phyloP scores from a whole-genome alignment of 2,797 vertebrate species.

The Melopsittacus undulatus region DNA sequence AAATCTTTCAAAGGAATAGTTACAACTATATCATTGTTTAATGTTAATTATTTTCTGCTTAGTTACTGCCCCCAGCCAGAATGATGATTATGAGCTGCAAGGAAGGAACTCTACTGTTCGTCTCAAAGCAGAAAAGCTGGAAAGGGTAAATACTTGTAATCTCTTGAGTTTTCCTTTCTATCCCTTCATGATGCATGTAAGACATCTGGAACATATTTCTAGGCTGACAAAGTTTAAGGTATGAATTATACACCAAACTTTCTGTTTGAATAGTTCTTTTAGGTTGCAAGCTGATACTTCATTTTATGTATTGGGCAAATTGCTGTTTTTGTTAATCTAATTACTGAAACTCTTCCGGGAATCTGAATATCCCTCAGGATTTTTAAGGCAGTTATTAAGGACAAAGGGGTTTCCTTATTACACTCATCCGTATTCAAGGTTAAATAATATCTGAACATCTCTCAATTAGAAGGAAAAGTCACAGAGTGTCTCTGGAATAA shows the following conservation, averaged over 20 bases:
- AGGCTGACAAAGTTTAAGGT: not conserved
- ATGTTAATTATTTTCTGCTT: constrained; percentile 27
- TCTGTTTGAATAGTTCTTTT: not conserved
- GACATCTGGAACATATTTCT: not conserved
- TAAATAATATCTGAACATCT: constrained; percentile 58
- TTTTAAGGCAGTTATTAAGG: constrained; percentile 42
- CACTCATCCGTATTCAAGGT: constrained; percentile 48
- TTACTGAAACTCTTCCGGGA: constrained; percentile 41
- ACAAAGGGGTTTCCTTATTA: constrained; percentile 45
- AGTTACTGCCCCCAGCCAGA: constrained; percentile 62
- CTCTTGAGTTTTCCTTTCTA: constrained; percentile 13
- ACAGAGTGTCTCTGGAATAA: constrained; percentile 26
- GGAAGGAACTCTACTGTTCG: constrained; percentile 71
- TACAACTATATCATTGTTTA: constrained; percentile 48
- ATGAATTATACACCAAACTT: not conserved
- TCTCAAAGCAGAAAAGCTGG: constrained; percentile 83
- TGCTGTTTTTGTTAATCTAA: constrained; percentile 51
- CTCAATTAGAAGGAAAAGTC: constrained; percentile 47
- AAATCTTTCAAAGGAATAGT: constrained; percentile 50
- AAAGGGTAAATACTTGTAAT: constrained; percentile 80
- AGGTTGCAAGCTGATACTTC: not conserved
- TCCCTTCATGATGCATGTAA: not conserved
- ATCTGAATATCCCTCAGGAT: constrained; percentile 13
- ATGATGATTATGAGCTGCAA: constrained; percentile 46
- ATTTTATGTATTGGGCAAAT: constrained; percentile 41